Base-by-base conservation (phyloP, 2,888 invertebrate species). In the Schrankia costaestrigalis region DNA sequence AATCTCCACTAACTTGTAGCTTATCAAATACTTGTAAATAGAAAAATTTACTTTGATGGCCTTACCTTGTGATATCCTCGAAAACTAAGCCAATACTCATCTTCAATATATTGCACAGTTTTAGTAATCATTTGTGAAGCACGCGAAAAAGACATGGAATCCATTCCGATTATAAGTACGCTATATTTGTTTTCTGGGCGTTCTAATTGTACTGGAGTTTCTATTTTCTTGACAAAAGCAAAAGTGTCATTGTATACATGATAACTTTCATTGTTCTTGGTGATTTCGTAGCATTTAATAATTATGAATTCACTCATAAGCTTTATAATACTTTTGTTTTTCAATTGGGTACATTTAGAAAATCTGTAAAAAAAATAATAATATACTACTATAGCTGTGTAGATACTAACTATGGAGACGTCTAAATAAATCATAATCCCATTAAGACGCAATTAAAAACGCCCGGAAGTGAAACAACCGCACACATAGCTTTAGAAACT, bases 121-220 rank as follows among this genome's bases (percentile, higher is more conserved):
- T 90, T 88, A 0, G 93, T 93, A 91, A 97, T 92, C 5, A 93
- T 91, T 30, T 95, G 89, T 11, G 91, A 89, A 35, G 95, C 90
- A 66, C 96, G 95, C 23, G 94, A 81, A 35, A 95, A 79, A 0
- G 97, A 96, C 56, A 97, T 92, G 25, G 95, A 94, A 66, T 97
- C 96, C 56, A 97, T 92, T 21, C 96, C 97, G 10, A 97, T 70
- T 66, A 96, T 84, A 15, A 97, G 75, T 0, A 97, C 91, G 39
- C 89, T 90, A 50, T 86, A 87, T 54, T 65, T 75, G 3, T n/a
- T n/a, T n/a, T n/a, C n/a, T n/a, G n/a, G n/a, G n/a, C n/a, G n/a
- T n/a, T n/a, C n/a, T n/a, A n/a, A n/a, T n/a, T n/a, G n/a, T n/a
- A n/a, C n/a, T n/a, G 46, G 63, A 31, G 19, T 78, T 50, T 58